These are phyloP conservation scores for Siniperca obscura DNA, from an alignment of 2,797 vertebrate species.

Conservation along the genomic window DNA sequence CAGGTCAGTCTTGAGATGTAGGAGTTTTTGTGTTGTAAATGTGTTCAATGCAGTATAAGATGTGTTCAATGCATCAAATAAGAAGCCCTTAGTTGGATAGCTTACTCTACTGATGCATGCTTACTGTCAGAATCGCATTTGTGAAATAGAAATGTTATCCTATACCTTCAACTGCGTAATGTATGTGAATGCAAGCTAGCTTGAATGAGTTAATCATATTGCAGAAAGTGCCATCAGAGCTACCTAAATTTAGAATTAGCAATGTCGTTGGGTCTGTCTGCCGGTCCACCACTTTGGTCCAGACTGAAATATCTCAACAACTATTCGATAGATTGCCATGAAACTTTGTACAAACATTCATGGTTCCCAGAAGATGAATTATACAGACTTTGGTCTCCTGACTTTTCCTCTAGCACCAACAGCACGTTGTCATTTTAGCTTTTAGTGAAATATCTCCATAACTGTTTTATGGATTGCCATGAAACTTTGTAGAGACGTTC, in stretches of 20 bases:
- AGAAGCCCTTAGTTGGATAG: not conserved
- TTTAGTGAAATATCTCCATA: no score
- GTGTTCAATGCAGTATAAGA: not conserved
- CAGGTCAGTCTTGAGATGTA: no score
- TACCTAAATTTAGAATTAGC: not conserved
- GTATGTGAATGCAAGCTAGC: not conserved
- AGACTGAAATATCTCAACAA: not conserved
- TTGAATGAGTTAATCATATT: not conserved
- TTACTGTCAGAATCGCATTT: not conserved
- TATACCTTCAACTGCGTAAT: not conserved
- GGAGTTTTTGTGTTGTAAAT: no score
- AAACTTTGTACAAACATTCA: not conserved
- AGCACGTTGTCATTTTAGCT: no score
- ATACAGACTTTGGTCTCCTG: no score
- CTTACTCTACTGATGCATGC: not conserved
- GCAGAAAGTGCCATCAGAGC: not conserved
- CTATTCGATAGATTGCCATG: not conserved
- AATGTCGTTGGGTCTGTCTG: not conserved
- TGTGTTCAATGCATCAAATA: not conserved
- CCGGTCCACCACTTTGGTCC: not conserved
- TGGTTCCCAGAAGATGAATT: not conserved
- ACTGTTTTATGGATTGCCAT: not conserved
- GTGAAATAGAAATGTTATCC: not conserved
- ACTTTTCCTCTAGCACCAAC: no score
- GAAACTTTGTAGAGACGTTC: not conserved